Conservation (phyloP, 1,140 invertebrate genomes). For the Matsumurasca onukii region DNA sequence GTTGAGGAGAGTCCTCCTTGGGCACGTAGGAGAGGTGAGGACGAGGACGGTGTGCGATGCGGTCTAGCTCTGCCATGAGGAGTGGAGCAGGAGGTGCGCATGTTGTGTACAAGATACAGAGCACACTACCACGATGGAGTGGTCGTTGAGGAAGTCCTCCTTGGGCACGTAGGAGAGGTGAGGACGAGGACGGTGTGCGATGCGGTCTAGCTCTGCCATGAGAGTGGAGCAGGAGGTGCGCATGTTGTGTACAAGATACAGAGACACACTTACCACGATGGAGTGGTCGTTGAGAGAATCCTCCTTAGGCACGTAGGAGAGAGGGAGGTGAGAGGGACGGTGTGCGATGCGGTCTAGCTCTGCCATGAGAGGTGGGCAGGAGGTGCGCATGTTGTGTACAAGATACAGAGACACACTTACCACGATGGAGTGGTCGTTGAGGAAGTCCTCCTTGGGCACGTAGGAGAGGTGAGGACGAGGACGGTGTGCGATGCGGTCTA, state of each 20-base stretch:
- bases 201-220: too few relatives aligned
- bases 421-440: slow-evolving; percentile 69
- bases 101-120: too few relatives aligned
- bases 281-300: slow-evolving; percentile 74
- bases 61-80: too few relatives aligned
- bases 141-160: too few relatives aligned
- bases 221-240: too few relatives aligned
- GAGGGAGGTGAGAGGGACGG: slow-evolving; percentile 56
- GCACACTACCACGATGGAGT: too few relatives aligned
- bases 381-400: too few relatives aligned
- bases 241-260: too few relatives aligned
- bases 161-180: too few relatives aligned
- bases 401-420: too few relatives aligned
- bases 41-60: slow-evolving; percentile 64
- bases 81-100: too few relatives aligned
- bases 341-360: slow-evolving; percentile 71
- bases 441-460: slow-evolving; percentile 67
- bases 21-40: slow-evolving; percentile 59
- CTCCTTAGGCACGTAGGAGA: slow-evolving; percentile 64
- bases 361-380: slow-evolving; percentile 68
- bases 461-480: slow-evolving; percentile 59
- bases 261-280: slow-evolving; percentile 66
- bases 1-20: slow-evolving; percentile 71
- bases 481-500: slow-evolving; percentile 68
- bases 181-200: too few relatives aligned